phyloP scores from a whole-genome alignment of 2,113 vertebrate genomes.

The Erythrolamprus reginae region DNA sequence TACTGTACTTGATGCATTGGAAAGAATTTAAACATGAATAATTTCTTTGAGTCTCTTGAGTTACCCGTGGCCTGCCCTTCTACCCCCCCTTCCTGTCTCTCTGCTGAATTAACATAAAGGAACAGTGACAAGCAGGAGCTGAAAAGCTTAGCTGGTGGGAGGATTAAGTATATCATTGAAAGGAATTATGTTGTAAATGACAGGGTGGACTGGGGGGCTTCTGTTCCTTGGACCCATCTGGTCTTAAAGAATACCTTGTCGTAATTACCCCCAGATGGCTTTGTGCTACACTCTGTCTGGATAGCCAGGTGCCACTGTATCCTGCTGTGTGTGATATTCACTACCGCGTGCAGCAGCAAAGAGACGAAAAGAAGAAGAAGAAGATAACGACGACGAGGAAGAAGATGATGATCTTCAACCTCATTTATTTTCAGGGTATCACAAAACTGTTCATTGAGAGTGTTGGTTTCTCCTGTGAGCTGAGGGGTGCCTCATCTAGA shows the following conservation, averaged over 20 bases:
- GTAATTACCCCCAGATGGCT: slow-evolving; percentile 99
- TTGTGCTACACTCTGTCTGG: slow-evolving; percentile 82
- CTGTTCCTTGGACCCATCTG: slow-evolving; percentile 90
- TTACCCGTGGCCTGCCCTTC: slow-evolving; percentile 63
- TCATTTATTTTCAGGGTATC: slow-evolving; percentile 81
- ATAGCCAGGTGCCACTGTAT: slow-evolving; percentile 94
- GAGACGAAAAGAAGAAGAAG: slow-evolving; percentile 29
- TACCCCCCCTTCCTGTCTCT: slow-evolving; percentile 51
- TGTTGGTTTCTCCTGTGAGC: slow-evolving; percentile 55
- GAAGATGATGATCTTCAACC: slow-evolving; percentile 68
- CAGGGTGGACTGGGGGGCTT: slow-evolving; percentile 83
- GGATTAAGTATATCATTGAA: slow-evolving; percentile 99
- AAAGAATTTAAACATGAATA: slow-evolving; percentile 96
- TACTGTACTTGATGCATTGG: slow-evolving; percentile 90
- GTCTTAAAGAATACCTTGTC: slow-evolving; percentile 99
- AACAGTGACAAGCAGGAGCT: slow-evolving; percentile 87
- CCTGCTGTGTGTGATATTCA: slow-evolving; percentile 93
- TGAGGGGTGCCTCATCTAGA: slow-evolving; percentile 56
- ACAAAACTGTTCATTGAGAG: slow-evolving; percentile 74
- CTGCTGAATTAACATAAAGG: slow-evolving; percentile 95
- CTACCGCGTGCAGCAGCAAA: slow-evolving; percentile 76
- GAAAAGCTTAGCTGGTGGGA: slow-evolving; percentile 96
- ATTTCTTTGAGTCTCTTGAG: slow-evolving; percentile 84
- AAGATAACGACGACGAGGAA: slow-evolving; percentile 52
- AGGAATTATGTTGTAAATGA: slow-evolving; percentile 98